Percentiles rank a stretch among this genome's conserved stretches.
Evolutionary conservation across 2,113 vertebrate species (phyloP).

Genomic region (Aldabrachelys gigantea): DNA sequence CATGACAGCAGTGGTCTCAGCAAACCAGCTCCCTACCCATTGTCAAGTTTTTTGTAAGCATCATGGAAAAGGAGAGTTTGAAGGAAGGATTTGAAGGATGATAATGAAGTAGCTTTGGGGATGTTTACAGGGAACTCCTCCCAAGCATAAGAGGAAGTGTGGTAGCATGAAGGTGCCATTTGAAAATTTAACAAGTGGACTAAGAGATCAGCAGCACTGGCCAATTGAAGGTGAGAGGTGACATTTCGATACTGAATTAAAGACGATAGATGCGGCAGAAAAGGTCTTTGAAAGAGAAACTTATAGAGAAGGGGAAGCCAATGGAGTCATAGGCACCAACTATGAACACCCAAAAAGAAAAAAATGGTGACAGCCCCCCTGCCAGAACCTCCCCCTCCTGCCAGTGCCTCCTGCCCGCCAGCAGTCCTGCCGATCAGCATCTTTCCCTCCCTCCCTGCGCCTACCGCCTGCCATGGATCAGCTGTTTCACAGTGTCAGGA

Average conservation of each 20-base stretch:
- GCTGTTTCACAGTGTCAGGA: too few species aligned
- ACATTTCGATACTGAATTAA: background rate
- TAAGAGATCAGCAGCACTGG: background rate
- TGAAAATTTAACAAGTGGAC: background rate
- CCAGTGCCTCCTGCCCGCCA: too few species aligned
- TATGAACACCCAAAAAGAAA: too few species aligned
- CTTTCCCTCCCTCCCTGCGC: too few species aligned
- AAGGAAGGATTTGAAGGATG: background rate
- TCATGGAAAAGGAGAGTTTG: background rate
- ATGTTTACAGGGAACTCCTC: background rate
- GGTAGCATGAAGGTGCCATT: background rate
- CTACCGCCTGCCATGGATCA: too few species aligned
- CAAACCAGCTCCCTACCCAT: background rate
- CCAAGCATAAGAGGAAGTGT: background rate
- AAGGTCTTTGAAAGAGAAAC: background rate
- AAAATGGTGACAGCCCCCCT: too few species aligned
- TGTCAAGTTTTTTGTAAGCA: background rate
- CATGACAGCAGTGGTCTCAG: background rate
- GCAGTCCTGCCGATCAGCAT: too few species aligned
- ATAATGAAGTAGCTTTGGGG: background rate
- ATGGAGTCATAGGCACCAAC: background rate
- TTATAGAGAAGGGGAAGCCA: background rate
- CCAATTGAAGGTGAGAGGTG: background rate
- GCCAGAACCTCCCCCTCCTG: too few species aligned
- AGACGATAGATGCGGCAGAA: fast-evolving